A percentile compares a stretch with the other conserved stretches of the same genome.
Conservation (phyloP, 1,140 invertebrate species). For the Thaumatotibia leucotreta region DNA sequence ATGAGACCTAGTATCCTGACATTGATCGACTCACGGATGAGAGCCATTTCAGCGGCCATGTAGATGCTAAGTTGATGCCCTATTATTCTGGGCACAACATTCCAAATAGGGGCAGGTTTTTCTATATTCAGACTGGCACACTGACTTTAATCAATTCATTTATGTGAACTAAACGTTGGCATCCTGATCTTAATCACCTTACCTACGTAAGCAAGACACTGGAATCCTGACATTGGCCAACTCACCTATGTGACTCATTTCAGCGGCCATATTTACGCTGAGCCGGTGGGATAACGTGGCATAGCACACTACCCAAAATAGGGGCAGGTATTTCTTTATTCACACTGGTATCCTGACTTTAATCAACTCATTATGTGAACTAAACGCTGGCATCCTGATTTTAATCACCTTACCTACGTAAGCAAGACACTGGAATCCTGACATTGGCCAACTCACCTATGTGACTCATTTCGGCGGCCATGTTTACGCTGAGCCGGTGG, state of each 20-base stretch:
- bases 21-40: constrained; percentile 37
- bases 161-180: no score
- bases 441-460: constrained; percentile 39
- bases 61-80: constrained; percentile 24
- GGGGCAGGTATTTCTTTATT: no score
- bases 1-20: no score
- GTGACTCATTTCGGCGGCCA: constrained; percentile 35
- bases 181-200: no score
- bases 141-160: no score
- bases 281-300: constrained; percentile 25
- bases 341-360: no score
- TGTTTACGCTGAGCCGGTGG: constrained; percentile 24
- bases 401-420: no score
- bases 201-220: no score
- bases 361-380: no score
- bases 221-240: no score
- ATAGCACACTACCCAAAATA: constrained; percentile 28
- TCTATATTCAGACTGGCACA: no score
- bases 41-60: constrained; percentile 32
- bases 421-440: constrained; percentile 37
- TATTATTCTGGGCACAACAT: constrained; percentile 23
- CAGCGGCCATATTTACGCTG: constrained; percentile 25
- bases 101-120: no score
- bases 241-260: constrained; percentile 45
- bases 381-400: constrained; percentile 28